Evolutionary conservation across 2,888 invertebrate species (phyloP).

Genomic region (Fissipunctia ypsillon): DNA sequence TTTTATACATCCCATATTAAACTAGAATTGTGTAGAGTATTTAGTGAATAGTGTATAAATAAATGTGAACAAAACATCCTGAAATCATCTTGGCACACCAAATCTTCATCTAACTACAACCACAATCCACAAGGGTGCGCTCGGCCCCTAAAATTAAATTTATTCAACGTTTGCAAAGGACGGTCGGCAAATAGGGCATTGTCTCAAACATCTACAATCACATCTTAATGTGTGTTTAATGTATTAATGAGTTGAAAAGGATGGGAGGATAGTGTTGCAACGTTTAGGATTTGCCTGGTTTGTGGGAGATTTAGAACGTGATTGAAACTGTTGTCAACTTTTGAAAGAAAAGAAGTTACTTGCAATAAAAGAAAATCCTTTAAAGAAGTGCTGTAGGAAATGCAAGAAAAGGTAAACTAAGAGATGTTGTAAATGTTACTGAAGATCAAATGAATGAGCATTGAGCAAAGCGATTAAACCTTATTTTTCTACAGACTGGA

Average conservation of each 20-base stretch:
- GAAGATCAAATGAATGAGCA: neutral
- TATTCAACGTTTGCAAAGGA: constrained; percentile 79
- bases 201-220: constrained; percentile 73
- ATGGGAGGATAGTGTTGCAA: constrained; percentile 49
- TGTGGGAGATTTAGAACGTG: constrained; percentile 6
- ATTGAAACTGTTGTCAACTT: neutral
- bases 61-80: constrained; percentile 25
- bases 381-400: neutral
- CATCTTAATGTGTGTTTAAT: constrained; percentile 83
- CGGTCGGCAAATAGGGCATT: constrained; percentile 75
- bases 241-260: constrained; percentile 81
- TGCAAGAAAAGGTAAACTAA: too few relatives aligned
- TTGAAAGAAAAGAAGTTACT: neutral
- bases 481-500: neutral
- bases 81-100: constrained; percentile 32
- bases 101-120: constrained; percentile 47
- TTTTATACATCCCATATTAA: too few relatives aligned
- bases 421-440: neutral
- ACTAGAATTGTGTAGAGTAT: too few relatives aligned
- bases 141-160: constrained; percentile 61
- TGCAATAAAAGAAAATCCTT: neutral
- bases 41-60: too few relatives aligned
- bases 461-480: neutral
- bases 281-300: neutral
- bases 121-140: constrained; percentile 47